Conservation (phyloP, 2,113 vertebrate genomes). For the Pluvianellus socialis region DNA sequence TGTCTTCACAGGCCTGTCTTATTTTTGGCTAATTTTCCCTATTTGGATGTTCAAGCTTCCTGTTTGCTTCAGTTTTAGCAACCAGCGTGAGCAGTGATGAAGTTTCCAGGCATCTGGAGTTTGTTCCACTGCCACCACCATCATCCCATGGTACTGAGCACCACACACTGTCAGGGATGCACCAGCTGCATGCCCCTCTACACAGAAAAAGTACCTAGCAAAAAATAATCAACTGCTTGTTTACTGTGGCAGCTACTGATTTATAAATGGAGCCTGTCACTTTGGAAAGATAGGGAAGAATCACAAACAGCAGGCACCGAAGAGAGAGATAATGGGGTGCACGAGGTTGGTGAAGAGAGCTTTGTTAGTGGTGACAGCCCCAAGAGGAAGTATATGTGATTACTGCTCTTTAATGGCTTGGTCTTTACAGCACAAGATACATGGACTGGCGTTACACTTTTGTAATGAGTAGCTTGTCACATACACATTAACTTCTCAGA, state of each 20-base stretch:
- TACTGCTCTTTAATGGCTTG: neutral
- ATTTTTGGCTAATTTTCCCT: neutral
- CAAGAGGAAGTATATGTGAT: neutral
- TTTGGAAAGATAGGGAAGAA: neutral
- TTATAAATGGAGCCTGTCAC: neutral
- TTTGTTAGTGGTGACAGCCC: neutral
- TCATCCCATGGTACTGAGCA: neutral
- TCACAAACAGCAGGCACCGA: neutral
- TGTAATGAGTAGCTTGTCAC: neutral
- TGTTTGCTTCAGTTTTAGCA: neutral
- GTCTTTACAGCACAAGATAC: neutral
- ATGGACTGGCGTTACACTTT: neutral
- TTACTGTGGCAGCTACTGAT: neutral
- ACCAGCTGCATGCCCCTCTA: neutral
- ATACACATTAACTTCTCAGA: neutral
- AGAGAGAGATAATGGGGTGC: neutral
- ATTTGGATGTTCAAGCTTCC: neutral
- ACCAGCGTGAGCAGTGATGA: accelerated
- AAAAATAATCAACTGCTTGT: neutral
- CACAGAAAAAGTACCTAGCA: neutral
- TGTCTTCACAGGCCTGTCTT: neutral
- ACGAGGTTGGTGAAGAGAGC: neutral
- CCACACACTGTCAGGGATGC: neutral
- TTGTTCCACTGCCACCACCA: neutral
- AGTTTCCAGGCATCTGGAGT: neutral